phyloP scores from a whole-genome alignment of 92 coral and sea anemone genomes.

The Bergia puertoricense region DNA sequence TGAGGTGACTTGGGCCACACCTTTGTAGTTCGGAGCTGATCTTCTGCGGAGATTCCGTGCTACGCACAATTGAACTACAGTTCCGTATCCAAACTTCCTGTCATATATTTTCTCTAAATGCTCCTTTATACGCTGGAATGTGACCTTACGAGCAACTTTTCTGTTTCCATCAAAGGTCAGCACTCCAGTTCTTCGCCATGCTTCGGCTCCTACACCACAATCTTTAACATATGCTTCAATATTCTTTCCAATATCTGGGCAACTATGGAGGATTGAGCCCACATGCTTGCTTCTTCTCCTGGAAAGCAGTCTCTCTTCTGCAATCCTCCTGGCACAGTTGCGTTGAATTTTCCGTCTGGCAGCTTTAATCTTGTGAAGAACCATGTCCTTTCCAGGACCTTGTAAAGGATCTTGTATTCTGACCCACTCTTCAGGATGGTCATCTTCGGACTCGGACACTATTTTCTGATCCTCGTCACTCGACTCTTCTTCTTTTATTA shows the following conservation, averaged over 20 bases:
- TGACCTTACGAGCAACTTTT: conserved; percentile 22
- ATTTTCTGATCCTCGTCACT: conserved; percentile 25
- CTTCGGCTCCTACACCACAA: conserved; percentile 37
- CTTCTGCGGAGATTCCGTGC: too few species aligned
- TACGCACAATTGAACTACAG: too few species aligned
- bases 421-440: conserved; percentile 53
- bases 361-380: conserved; percentile 25
- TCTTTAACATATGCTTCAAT: conserved; percentile 45
- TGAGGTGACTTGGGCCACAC: too few species aligned
- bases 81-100: too few species aligned
- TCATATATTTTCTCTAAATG: too few species aligned
- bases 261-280: conserved; percentile 24
- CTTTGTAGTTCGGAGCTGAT: too few species aligned
- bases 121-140: conserved; percentile 15
- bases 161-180: conserved; percentile 42
- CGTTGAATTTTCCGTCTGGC: conserved; percentile 35
- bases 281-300: conserved; percentile 43
- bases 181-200: conserved; percentile 38
- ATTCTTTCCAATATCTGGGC: conserved; percentile 44
- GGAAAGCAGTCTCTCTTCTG: conserved; percentile 30
- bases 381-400: conserved; percentile 33
- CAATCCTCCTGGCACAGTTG: conserved; percentile 32
- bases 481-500: conserved; percentile 23
- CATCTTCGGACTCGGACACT: conserved; percentile 45
- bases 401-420: conserved; percentile 25